Evolutionary conservation across 2,797 vertebrate species (phyloP).

Genomic region (Brachyrhaphis roseni): DNA sequence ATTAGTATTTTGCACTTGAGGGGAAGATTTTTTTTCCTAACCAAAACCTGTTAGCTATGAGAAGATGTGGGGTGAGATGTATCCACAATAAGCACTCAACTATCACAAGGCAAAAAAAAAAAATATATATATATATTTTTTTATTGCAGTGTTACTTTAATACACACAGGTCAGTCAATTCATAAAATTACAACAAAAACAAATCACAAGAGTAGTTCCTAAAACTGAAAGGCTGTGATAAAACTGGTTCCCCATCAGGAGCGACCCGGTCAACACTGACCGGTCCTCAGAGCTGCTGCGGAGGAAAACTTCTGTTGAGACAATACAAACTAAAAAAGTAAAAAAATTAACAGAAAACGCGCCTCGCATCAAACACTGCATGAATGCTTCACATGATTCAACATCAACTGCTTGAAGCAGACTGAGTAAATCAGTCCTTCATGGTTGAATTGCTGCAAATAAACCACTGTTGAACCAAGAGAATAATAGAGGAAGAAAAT

Average conservation of each 20-base stretch:
- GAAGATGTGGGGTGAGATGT: not conserved
- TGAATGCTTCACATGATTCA: not conserved
- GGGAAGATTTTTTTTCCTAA: not conserved
- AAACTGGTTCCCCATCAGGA: not conserved
- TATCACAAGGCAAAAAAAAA: not conserved
- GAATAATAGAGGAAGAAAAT: not conserved
- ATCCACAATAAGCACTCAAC: not conserved
- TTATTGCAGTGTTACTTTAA: not conserved
- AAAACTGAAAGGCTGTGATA: not conserved
- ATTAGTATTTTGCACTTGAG: not conserved
- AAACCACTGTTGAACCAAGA: not conserved
- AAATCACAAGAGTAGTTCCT: not conserved
- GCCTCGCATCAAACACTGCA: not conserved
- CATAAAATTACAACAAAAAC: not conserved
- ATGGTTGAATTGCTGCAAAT: constrained; percentile 2
- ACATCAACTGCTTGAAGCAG: not conserved
- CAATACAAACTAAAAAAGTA: not conserved
- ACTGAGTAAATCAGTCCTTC: constrained; percentile 6
- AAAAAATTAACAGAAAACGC: too few species aligned
- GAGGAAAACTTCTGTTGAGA: not conserved
- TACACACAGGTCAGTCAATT: not conserved
- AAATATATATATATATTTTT: too few species aligned
- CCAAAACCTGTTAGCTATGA: not conserved
- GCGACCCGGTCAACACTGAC: not conserved
- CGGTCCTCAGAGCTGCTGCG: not conserved